Base-by-base conservation (phyloP, 2,888 invertebrate species). In the Thereva unica region DNA sequence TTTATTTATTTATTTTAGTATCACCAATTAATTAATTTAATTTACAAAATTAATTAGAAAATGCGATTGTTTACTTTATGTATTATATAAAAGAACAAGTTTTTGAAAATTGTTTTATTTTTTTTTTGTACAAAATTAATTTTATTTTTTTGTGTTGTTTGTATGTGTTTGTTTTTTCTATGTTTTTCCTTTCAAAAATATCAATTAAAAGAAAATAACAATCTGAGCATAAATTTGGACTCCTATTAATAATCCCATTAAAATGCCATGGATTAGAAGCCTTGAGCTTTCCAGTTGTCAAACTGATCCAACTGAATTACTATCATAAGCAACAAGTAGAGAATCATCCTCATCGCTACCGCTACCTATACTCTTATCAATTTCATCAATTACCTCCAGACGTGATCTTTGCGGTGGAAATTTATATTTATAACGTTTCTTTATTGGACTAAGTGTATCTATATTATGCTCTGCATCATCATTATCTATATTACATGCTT, bases 301-400 rank as follows among this genome's bases (percentile, higher is more conserved):
- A 78, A 81, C 80, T 71, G 81, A 80, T 76, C 77, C 76, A 73
- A 80, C 72, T 68, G 79, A 78, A 72, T 77, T 77, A 72, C 78
- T 80, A 68, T 81, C 80, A 71, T 80, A 81, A 42, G 79, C 80
- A 67, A 81, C 81, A 69, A 81, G 70, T 70, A 82, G 72, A 0
- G 81, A 81, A 68, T 81, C 81, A 69, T 81, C 78, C 70, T 81
- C 81, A 54, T 81, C 81, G 67, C 81, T 80, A 66, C 80, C 81
- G 68, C 80, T 80, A 67, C 78, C 81, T 37, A 76, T 78, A 69
- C 78, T 80, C 3, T 78, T 76, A 64, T 80, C 80, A 44, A 76
- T 74, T 68, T 80, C 79, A 67, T 80, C 79, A 71, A 80, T 80
- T 37, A 80, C 80, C 69, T 80, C 80, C 66, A 80, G 74, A 35